phyloP scores from a whole-genome alignment of 2,797 vertebrate species.

The Discoglossus pictus region DNA sequence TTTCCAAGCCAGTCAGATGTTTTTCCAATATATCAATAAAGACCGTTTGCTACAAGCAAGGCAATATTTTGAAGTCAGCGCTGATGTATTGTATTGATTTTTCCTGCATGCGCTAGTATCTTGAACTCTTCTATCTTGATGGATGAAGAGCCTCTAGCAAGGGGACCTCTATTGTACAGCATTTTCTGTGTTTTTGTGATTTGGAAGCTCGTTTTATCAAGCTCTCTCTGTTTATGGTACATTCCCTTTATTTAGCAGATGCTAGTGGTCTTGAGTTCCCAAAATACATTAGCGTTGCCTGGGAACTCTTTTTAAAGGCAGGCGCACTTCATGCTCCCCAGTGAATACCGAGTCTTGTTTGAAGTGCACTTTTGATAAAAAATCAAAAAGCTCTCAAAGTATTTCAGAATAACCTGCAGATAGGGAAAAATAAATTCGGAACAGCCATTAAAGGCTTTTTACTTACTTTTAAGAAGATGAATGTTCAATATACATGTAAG shows the following conservation, averaged over 20 bases:
- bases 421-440: slow-evolving; percentile 36
- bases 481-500: neutral
- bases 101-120: slow-evolving; percentile 27
- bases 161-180: slow-evolving; percentile 25
- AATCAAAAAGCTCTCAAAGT: slow-evolving; percentile 49
- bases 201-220: slow-evolving; percentile 30
- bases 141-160: slow-evolving; percentile 38
- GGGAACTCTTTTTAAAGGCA: slow-evolving; percentile 46
- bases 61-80: slow-evolving; percentile 36
- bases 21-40: slow-evolving; percentile 48
- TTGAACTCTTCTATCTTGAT: slow-evolving; percentile 30
- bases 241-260: slow-evolving; percentile 46
- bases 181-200: slow-evolving; percentile 28
- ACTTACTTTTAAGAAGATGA: neutral
- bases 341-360: slow-evolving; percentile 41
- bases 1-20: slow-evolving; percentile 21
- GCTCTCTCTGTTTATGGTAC: slow-evolving; percentile 25
- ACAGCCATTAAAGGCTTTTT: slow-evolving; percentile 41
- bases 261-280: slow-evolving; percentile 38
- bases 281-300: slow-evolving; percentile 51
- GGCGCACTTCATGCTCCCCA: slow-evolving; percentile 34
- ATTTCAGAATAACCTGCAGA: slow-evolving; percentile 50
- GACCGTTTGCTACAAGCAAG: slow-evolving; percentile 39
- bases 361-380: slow-evolving; percentile 50
- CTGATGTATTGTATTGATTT: slow-evolving; percentile 49